Base-by-base conservation (phyloP, 2,797 vertebrate species). In the Chrysocyon brachyurus region DNA sequence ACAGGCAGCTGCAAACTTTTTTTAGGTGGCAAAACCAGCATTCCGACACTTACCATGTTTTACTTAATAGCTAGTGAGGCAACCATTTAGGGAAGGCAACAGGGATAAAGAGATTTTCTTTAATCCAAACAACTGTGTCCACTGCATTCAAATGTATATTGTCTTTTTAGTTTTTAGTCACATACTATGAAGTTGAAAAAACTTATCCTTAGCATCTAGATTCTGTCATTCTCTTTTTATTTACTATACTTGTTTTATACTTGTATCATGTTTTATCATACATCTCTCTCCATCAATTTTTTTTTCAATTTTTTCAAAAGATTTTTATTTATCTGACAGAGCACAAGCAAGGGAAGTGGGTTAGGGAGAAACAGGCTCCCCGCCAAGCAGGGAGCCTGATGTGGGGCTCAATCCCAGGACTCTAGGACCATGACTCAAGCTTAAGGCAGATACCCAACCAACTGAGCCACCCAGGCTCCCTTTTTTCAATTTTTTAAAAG, bases 101-200 rank as follows among this genome's bases (percentile, higher is more conserved):
- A 82, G 63, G 72, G 72, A 83, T 61, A 56, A 63, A 94, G 61
- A 73, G 54, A 52, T 66, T 46, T 86, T 72, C 83, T 94, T 73
- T 77, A 78, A 88, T 73, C 33, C 40, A 66, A 66, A 64, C 5
- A 79, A 6, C 28, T 31, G 15, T 91, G 52, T 66, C 64, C 31
- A 87, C 19, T 92, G 46, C 40, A 68, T 97, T 59, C 75, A 94
- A 64, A 78, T 90, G 26, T 68, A 77, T 36, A 61, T 83, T 94
- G 8, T 81, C 73, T 75, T 86, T 92, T 86, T 86, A 64, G 77
- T 85, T 91, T 75, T 91, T 94, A 93, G 73, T 73, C 56, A 59
- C 92, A 68, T 89, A 59, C 28, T 84, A 46, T 57, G 90, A 26
- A 94, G n/a, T 94, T 87, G 56, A 92, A 94, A 95, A 57, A 83